A percentile compares a stretch with the other conserved stretches of the same genome.
phyloP scores from a whole-genome alignment of 2,113 vertebrate genomes.

The Cacatua alba region DNA sequence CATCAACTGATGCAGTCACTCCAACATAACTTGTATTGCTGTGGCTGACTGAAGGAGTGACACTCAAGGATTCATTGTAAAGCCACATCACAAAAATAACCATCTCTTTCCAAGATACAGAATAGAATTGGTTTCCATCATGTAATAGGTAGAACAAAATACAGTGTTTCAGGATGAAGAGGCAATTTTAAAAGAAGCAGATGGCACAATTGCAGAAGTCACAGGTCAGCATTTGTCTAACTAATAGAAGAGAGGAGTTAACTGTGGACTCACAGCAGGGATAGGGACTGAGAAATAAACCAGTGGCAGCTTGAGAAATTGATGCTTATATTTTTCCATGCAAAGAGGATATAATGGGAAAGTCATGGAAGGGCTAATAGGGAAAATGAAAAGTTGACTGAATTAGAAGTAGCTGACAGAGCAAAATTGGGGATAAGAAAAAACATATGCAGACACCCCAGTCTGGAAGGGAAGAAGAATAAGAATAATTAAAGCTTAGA shows the following conservation, averaged over 20 bases:
- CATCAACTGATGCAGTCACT: background rate
- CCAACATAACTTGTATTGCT: background rate
- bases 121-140: background rate
- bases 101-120: background rate
- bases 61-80: background rate
- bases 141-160: background rate
- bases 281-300: background rate
- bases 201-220: background rate
- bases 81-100: background rate
- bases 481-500: conserved; percentile 49
- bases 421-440: background rate
- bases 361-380: background rate
- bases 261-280: background rate
- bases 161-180: background rate
- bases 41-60: background rate
- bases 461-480: background rate
- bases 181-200: background rate
- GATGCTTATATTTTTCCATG: background rate
- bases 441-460: background rate
- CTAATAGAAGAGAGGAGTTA: background rate
- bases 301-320: background rate
- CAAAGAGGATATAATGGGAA: background rate
- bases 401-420: background rate
- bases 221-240: background rate
- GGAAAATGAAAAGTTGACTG: background rate